A percentile compares a stretch with the other conserved stretches of the same genome.
Conservation (phyloP, 2,797 vertebrate species). For the Enteromius anoplus region DNA sequence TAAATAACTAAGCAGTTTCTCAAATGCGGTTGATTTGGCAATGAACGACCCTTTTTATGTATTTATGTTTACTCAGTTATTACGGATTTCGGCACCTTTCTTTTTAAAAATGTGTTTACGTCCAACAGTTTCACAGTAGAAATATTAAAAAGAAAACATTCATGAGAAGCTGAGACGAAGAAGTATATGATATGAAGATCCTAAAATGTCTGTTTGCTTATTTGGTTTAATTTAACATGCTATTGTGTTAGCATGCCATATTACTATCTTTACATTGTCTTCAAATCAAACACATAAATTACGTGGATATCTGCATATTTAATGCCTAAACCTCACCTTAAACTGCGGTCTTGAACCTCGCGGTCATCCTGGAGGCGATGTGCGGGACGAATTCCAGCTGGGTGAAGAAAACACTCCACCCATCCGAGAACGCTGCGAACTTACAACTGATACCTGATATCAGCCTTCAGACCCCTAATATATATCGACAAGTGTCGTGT, state of each 20-base stretch:
- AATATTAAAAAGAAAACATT: not conserved
- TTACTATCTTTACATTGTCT: not conserved
- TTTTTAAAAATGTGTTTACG: not conserved
- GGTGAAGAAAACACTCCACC: slow-evolving; percentile 24
- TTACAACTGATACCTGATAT: not conserved
- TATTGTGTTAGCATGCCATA: not conserved
- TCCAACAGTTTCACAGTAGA: not conserved
- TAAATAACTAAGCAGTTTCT: not conserved
- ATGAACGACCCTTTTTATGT: not conserved
- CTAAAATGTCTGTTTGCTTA: not conserved
- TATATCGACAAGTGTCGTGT: not conserved
- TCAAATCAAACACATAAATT: not conserved
- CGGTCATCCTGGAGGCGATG: slow-evolving; percentile 6
- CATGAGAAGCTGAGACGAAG: not conserved
- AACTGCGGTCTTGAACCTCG: not conserved
- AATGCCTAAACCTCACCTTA: slow-evolving; percentile 2
- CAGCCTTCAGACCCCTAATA: not conserved
- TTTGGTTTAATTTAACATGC: not conserved
- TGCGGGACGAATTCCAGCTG: not conserved
- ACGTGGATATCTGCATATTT: not conserved
- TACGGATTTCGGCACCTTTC: not conserved
- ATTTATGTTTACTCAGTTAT: not conserved
- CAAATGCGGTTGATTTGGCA: not conserved
- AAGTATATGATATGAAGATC: not conserved
- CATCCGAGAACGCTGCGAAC: not conserved